Percentiles rank a stretch among this genome's conserved stretches.
Evolutionary conservation across 2,113 vertebrate genomes (phyloP).

Genomic region (Odobenus rosmarus): DNA sequence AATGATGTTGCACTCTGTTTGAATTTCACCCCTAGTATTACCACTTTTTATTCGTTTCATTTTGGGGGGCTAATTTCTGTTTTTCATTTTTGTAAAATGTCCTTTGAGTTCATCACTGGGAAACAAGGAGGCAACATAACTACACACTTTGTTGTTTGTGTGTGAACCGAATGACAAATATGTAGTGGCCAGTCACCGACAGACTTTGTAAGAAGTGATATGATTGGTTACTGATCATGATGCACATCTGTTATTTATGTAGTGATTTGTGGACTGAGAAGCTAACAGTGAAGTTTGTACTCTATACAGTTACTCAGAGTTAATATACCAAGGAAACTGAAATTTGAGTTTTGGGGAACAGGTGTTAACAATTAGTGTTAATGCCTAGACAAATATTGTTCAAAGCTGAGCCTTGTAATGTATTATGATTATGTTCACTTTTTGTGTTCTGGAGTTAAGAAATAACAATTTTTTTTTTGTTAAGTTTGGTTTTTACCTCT

Average conservation of each 20-base stretch:
- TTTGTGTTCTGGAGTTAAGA: slow-evolving; percentile 3
- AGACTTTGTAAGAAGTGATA: background rate
- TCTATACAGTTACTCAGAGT: background rate
- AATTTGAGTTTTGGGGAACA: background rate
- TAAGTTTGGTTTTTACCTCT: background rate
- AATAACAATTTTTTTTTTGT: background rate
- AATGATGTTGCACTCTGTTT: background rate
- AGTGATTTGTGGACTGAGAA: background rate
- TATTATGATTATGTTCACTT: background rate
- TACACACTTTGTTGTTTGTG: background rate
- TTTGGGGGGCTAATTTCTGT: background rate
- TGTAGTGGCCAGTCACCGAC: background rate
- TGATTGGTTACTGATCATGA: background rate
- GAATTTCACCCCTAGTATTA: background rate
- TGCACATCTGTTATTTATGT: background rate
- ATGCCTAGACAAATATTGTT: background rate
- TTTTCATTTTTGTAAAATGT: background rate
- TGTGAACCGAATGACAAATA: background rate
- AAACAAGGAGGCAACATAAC: background rate
- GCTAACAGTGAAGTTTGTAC: background rate
- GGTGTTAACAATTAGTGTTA: background rate
- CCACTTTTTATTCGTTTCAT: background rate
- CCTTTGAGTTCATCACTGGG: background rate
- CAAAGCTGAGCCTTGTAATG: background rate
- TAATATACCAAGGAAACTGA: background rate